Percentiles rank a stretch among this genome's conserved stretches.
These are phyloP conservation scores for Plusia festucae DNA, from an alignment of 2,888 invertebrate genomes.

Conservation along the genomic window DNA sequence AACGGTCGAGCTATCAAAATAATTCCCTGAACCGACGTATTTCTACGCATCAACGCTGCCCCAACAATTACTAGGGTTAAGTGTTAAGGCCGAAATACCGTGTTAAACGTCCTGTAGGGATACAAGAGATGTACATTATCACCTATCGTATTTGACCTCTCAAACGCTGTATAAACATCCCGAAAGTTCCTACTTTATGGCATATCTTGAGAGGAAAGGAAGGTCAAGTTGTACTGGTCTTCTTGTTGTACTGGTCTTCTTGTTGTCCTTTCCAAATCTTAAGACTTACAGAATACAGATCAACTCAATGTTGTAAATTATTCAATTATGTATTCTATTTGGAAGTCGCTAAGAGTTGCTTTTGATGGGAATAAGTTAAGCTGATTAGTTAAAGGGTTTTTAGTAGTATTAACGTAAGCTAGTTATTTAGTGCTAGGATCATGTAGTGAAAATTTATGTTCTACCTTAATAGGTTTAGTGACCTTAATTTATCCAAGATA, in stretches of 20 bases:
- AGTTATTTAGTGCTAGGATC: constrained; percentile 26
- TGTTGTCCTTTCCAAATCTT: constrained; percentile 68
- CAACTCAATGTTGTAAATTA: constrained; percentile 49
- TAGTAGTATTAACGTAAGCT: constrained; percentile 25
- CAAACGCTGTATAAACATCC: constrained; percentile 52
- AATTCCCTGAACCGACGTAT: constrained; percentile 53
- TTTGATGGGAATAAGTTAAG: constrained; percentile 27
- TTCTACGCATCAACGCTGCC: constrained; percentile 75
- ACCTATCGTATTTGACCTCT: constrained; percentile 78
- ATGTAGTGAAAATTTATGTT: constrained; percentile 19
- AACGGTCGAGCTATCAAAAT: constrained; percentile 60
- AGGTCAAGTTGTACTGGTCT: constrained; percentile 33
- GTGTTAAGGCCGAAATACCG: constrained; percentile 81
- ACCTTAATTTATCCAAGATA: neutral
- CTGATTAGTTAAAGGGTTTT: constrained; percentile 33
- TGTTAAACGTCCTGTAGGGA: constrained; percentile 83
- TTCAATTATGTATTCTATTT: constrained; percentile 41
- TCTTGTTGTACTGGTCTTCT: constrained; percentile 50
- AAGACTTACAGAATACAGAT: constrained; percentile 66
- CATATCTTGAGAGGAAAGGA: constrained; percentile 15
- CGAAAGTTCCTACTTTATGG: constrained; percentile 7
- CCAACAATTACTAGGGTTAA: constrained; percentile 85
- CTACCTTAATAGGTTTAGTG: neutral
- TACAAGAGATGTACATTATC: constrained; percentile 77
- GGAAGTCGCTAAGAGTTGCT: constrained; percentile 16